phyloP scores from a whole-genome alignment of 2,797 vertebrate species.

The Sphenodon punctatus region DNA sequence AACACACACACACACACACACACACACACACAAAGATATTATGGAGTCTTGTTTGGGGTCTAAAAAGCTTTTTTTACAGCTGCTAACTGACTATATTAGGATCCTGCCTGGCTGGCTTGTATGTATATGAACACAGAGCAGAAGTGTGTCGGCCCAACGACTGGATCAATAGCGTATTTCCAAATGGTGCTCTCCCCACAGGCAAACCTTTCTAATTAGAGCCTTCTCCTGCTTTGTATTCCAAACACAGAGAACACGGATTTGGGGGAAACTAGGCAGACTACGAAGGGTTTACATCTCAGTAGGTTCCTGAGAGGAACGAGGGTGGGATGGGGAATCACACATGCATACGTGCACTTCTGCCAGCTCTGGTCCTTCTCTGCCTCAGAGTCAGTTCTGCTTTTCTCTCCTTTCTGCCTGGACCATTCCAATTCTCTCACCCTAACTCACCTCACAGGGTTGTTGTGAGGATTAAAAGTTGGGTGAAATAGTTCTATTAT shows the following conservation, averaged over 20 bases:
- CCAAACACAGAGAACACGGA: not conserved
- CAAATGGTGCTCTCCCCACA: not conserved
- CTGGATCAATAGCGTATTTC: accelerated
- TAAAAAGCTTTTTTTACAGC: not conserved
- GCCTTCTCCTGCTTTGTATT: not conserved
- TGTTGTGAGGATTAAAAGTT: too few relatives aligned
- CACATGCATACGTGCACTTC: not conserved
- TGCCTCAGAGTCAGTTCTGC: not conserved
- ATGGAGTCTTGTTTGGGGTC: not conserved
- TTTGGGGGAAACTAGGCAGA: accelerated
- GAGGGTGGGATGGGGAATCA: accelerated
- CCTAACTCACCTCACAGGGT: too few relatives aligned
- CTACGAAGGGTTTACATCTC: not conserved
- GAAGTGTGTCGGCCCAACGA: not conserved
- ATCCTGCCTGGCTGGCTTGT: not conserved
- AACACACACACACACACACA: not conserved
- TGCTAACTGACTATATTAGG: accelerated
- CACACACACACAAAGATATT: not conserved
- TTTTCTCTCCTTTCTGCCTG: not conserved
- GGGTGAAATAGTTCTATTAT: too few relatives aligned
- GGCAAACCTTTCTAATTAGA: not conserved
- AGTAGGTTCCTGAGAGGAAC: not conserved
- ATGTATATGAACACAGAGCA: not conserved
- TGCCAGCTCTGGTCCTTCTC: not conserved
- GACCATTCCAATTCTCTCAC: too few relatives aligned